Conservation (phyloP, 1,140 invertebrate genomes). For the Leptinotarsa undecemlineata region DNA sequence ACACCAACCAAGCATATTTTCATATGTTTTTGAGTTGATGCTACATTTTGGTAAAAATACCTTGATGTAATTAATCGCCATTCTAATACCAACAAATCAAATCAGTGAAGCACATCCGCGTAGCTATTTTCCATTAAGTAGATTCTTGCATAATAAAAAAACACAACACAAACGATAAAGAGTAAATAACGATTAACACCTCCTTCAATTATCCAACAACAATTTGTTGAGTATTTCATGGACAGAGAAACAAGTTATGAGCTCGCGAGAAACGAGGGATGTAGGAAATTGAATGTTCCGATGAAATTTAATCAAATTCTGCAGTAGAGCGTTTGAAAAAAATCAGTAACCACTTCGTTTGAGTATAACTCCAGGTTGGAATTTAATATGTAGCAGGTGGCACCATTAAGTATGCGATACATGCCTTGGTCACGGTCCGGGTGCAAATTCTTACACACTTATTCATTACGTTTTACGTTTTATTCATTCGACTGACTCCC, state of each 20-base stretch:
- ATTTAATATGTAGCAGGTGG: constrained; percentile 32
- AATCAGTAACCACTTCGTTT: not conserved
- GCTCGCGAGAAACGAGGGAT: constrained; percentile 2
- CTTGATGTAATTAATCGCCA: too few species aligned
- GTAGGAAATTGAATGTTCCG: constrained; percentile 9
- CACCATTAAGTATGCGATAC: constrained; percentile 28
- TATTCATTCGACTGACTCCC: constrained; percentile 13
- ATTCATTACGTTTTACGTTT: constrained; percentile 24
- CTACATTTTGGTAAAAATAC: too few species aligned
- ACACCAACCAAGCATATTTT: too few species aligned
- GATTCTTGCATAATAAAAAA: too few species aligned
- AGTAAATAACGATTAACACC: too few species aligned
- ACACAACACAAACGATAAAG: too few species aligned
- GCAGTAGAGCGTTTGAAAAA: not conserved
- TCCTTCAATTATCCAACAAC: not conserved
- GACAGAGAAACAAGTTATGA: not conserved
- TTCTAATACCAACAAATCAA: too few species aligned
- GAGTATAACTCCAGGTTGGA: constrained; percentile 8
- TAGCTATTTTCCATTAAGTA: too few species aligned
- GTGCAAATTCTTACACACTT: constrained; percentile 29
- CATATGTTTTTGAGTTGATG: too few species aligned
- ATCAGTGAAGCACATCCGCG: too few species aligned
- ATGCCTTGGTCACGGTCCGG: constrained; percentile 24
- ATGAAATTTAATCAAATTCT: constrained; percentile 10
- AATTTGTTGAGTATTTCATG: constrained; percentile 5